These are phyloP conservation scores for Antheraea pernyi DNA, from an alignment of 1,140 invertebrate genomes.

Conservation along the genomic window DNA sequence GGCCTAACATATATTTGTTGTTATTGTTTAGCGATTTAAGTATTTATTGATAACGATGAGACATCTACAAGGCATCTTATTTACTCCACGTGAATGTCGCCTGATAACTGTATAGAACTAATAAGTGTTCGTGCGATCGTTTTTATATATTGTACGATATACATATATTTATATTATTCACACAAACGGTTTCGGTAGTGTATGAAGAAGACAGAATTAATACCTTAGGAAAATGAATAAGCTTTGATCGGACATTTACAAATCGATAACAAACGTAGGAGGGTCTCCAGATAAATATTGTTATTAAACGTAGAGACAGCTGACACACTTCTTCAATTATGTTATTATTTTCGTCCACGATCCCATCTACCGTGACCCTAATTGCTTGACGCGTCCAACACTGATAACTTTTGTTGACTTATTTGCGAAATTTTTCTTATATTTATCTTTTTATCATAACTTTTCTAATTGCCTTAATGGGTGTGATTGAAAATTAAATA, in stretches of 20 bases:
- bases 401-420: constrained; percentile 22
- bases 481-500: background rate
- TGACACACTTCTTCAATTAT: constrained; percentile 28
- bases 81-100: constrained; percentile 23
- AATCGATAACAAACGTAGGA: background rate
- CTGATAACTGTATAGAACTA: constrained; percentile 29
- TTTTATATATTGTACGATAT: background rate
- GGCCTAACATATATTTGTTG: constrained; percentile 36
- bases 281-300: constrained; percentile 21
- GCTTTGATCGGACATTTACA: background rate
- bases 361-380: constrained; percentile 23
- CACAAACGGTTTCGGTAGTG: background rate
- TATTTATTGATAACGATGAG: constrained; percentile 29
- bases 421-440: constrained; percentile 30
- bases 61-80: constrained; percentile 30
- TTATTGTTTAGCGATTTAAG: constrained; percentile 33
- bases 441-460: background rate
- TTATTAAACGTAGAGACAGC: constrained; percentile 20
- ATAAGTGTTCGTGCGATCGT: background rate
- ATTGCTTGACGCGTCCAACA: constrained; percentile 17
- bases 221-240: background rate
- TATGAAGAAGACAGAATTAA: background rate
- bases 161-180: background rate
- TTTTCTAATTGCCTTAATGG: background rate
- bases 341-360: constrained; percentile 33